Evolutionary conservation across 2,888 invertebrate genomes (phyloP).

Genomic region (Lycia hirtaria): DNA sequence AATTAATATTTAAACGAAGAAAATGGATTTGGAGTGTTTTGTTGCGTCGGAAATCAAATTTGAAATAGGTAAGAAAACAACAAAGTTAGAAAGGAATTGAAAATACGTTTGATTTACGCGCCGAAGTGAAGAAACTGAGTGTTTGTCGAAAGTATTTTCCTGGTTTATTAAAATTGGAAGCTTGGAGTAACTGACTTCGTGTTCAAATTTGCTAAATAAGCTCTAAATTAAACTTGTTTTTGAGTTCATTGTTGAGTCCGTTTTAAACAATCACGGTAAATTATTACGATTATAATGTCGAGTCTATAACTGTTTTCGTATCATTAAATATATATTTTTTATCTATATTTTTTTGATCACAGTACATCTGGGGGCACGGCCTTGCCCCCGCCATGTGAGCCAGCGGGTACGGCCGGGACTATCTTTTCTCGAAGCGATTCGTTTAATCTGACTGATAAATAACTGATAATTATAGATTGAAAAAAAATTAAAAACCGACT

Average conservation of each 20-base stretch:
- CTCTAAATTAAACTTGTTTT: not conserved
- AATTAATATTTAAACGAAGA: slow-evolving; percentile 6
- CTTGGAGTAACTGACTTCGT: not conserved
- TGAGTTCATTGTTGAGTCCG: not conserved
- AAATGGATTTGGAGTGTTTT: slow-evolving; percentile 10
- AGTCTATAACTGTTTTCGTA: no score
- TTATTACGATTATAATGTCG: no score
- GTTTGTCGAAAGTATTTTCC: slow-evolving; percentile 11
- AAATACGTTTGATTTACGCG: slow-evolving; percentile 22
- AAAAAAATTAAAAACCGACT: no score
- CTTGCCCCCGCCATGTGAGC: no score
- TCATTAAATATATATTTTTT: no score
- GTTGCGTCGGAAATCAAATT: slow-evolving; percentile 6
- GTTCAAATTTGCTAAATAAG: not conserved
- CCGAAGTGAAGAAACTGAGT: not conserved
- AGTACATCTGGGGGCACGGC: no score
- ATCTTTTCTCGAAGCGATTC: no score
- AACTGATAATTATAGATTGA: no score
- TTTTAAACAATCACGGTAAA: not conserved
- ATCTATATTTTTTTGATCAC: no score
- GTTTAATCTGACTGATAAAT: no score
- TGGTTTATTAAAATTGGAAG: not conserved
- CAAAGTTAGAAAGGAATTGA: slow-evolving; percentile 20
- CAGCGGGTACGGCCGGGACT: no score
- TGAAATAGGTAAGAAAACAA: slow-evolving; percentile 6